Percentiles rank a stretch among this genome's conserved stretches.
Conservation (phyloP, 1,140 invertebrate species). For the Sycophaga agraensis region DNA sequence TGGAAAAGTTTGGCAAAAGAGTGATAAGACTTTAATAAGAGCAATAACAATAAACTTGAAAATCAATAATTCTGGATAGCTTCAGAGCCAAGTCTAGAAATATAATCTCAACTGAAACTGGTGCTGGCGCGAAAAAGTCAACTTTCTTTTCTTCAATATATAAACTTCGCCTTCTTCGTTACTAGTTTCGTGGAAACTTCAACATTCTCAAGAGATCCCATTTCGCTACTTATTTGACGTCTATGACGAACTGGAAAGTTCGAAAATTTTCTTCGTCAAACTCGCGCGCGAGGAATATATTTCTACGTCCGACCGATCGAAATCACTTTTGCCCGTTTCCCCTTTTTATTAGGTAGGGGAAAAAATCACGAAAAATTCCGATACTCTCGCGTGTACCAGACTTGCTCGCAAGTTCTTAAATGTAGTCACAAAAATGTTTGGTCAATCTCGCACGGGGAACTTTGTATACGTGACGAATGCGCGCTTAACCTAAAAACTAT, state of each 20-base stretch:
- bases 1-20: background rate
- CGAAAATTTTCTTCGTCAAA: background rate
- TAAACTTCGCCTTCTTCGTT: conserved; percentile 17
- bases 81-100: background rate
- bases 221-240: conserved; percentile 1
- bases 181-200: conserved; percentile 11
- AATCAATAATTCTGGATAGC: conserved; percentile 6
- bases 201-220: background rate
- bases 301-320: no score
- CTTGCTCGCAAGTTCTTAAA: no score
- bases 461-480: no score
- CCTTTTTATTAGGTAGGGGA: no score
- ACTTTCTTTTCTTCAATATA: conserved; percentile 1
- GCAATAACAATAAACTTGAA: conserved; percentile 5
- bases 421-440: no score
- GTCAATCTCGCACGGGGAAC: no score
- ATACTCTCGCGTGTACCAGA: no score
- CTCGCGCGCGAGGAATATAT: background rate
- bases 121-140: conserved; percentile 1
- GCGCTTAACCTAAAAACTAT: no score
- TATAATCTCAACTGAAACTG: conserved; percentile 7
- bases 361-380: no score
- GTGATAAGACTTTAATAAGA: conserved; percentile 11
- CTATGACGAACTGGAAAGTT: conserved; percentile 9
- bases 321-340: no score